Conservation (phyloP, 2,888 invertebrate species). For the Lithophane socia region DNA sequence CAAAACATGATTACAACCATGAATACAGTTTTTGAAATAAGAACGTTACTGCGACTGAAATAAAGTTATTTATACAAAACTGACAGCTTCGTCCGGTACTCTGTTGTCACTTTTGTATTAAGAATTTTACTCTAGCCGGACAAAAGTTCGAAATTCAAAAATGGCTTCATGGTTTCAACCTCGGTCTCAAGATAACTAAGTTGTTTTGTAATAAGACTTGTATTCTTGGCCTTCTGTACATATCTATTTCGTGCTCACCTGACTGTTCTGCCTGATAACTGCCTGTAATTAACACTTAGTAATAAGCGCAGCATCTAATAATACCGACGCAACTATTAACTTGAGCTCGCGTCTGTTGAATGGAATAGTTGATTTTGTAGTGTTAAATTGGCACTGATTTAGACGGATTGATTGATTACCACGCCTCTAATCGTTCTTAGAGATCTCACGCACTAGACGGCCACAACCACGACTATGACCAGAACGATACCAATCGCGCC, state of each 20-base stretch:
- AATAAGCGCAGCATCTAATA: conserved; percentile 25
- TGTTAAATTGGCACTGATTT: not conserved
- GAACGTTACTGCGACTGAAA: not conserved
- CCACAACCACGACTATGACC: too few relatives aligned
- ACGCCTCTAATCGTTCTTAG: too few relatives aligned
- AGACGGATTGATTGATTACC: not conserved
- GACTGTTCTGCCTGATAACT: conserved; percentile 38
- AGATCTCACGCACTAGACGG: too few relatives aligned
- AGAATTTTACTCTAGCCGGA: not conserved
- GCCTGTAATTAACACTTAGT: conserved; percentile 48
- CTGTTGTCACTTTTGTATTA: too few relatives aligned
- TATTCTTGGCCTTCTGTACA: not conserved
- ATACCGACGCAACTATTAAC: conserved; percentile 15
- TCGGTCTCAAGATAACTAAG: not conserved
- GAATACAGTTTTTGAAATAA: not conserved
- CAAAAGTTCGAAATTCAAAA: not conserved
- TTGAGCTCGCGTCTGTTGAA: conserved; percentile 8
- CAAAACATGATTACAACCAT: too few relatives aligned
- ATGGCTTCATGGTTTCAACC: not conserved
- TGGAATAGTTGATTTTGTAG: conserved; percentile 16
- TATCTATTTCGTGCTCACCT: not conserved
- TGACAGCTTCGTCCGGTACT: not conserved
- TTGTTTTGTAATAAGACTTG: not conserved
- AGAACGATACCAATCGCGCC: too few relatives aligned
- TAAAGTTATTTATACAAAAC: not conserved